phyloP scores from a whole-genome alignment of 2,797 vertebrate species.

The Oryzias sinensis region DNA sequence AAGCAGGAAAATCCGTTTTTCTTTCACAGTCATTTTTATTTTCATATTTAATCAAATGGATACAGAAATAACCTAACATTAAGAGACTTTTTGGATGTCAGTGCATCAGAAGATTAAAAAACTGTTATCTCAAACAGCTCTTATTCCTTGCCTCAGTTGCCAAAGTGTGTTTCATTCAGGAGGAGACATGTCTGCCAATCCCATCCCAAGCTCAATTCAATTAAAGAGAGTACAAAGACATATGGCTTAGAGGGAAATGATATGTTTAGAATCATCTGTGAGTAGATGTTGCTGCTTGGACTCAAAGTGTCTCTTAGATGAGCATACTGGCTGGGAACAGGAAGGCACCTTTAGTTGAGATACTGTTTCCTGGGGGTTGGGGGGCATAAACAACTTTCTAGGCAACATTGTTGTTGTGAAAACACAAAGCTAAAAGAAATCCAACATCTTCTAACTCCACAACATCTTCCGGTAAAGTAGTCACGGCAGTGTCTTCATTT shows the following conservation, averaged over 20 bases:
- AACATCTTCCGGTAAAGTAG: constrained; percentile 36
- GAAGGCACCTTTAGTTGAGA: constrained; percentile 27
- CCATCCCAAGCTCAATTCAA: constrained; percentile 70
- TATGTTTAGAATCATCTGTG: constrained; percentile 73
- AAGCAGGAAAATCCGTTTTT: too few relatives aligned
- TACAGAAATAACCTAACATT: too few relatives aligned
- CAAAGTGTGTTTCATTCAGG: constrained; percentile 35
- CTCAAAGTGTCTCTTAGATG: constrained; percentile 61
- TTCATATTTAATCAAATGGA: too few relatives aligned
- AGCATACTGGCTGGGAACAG: constrained; percentile 5
- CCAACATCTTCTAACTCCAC: constrained; percentile 37
- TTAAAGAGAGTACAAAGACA: constrained; percentile 76
- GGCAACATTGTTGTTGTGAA: constrained; percentile 16
- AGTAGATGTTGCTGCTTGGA: constrained; percentile 57
- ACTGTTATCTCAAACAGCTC: constrained; percentile 33
- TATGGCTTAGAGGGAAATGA: constrained; percentile 64
- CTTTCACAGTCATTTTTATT: too few relatives aligned
- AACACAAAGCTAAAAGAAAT: constrained; percentile 10
- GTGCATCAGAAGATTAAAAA: constrained; percentile 13
- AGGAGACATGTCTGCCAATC: constrained; percentile 69
- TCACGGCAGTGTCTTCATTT: constrained; percentile 41
- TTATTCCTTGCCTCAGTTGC: constrained; percentile 26
- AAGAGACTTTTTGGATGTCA: too few relatives aligned
- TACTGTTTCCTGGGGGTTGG: constrained; percentile 8
- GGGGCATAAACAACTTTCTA: constrained; percentile 9